phyloP scores from a whole-genome alignment of 1,140 invertebrate species.

The Bombus turneri region DNA sequence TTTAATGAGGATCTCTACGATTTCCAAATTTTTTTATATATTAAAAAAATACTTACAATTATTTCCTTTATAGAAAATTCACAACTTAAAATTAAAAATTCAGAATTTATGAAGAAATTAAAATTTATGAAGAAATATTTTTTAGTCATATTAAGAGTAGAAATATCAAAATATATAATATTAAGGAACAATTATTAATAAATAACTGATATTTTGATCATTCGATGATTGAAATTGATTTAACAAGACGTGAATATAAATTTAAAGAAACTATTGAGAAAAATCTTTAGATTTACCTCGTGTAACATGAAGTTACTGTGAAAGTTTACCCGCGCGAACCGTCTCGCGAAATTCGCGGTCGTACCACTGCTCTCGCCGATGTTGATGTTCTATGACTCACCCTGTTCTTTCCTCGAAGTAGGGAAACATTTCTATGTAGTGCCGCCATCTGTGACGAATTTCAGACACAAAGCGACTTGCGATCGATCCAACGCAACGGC shows the following conservation, averaged over 20 bases:
- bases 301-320: not conserved
- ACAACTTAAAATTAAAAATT: not conserved
- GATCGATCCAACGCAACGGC: slow-evolving; percentile 17
- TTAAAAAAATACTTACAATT: not conserved
- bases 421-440: not conserved
- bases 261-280: not conserved
- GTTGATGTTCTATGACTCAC: slow-evolving; percentile 1
- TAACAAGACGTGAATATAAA: too few relatives aligned
- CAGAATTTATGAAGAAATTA: not conserved
- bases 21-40: not conserved
- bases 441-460: slow-evolving; percentile 32
- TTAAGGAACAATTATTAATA: not conserved
- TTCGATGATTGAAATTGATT: not conserved
- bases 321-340: not conserved
- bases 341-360: not conserved
- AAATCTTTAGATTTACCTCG: too few relatives aligned
- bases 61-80: not conserved
- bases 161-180: not conserved
- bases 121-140: not conserved
- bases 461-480: not conserved
- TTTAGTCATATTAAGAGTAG: not conserved
- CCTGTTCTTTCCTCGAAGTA: not conserved
- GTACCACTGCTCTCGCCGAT: not conserved
- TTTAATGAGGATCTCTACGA: not conserved
- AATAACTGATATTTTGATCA: not conserved